These are phyloP conservation scores for Pediacus dermestoides DNA, from an alignment of 2,888 invertebrate species.

Conservation along the genomic window DNA sequence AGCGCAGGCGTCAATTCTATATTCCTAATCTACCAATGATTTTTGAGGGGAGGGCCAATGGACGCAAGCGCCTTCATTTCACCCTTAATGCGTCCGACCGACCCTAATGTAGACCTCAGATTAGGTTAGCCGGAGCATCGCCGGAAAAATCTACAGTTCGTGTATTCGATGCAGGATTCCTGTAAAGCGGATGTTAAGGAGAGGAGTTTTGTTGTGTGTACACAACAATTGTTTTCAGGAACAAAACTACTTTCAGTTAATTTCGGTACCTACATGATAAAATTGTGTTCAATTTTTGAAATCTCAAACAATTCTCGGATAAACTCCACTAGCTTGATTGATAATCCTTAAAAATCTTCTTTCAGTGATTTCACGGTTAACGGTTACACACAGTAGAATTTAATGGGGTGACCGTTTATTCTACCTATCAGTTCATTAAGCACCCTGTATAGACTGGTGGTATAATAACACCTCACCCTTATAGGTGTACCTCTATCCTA, in stretches of 20 bases:
- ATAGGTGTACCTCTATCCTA: too few species aligned
- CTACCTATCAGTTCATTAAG: too few species aligned
- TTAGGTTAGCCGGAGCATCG: slow-evolving; percentile 43
- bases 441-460: slow-evolving; percentile 1
- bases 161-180: too few species aligned
- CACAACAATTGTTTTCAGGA: too few species aligned
- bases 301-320: too few species aligned
- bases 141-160: slow-evolving; percentile 41
- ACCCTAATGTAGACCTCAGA: slow-evolving; percentile 47
- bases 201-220: too few species aligned
- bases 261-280: too few species aligned
- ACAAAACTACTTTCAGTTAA: not conserved
- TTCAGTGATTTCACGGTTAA: not conserved
- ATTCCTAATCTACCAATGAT: slow-evolving; percentile 33
- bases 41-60: slow-evolving; percentile 32
- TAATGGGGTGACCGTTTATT: too few species aligned
- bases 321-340: not conserved
- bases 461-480: slow-evolving; percentile 15
- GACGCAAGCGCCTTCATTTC: slow-evolving; percentile 39
- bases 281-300: not conserved
- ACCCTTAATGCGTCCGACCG: slow-evolving; percentile 46
- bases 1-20: slow-evolving; percentile 35
- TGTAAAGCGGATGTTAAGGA: too few species aligned
- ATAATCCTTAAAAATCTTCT: not conserved
- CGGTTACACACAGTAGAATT: not conserved